Evolutionary conservation across 2,888 invertebrate genomes (phyloP).

Genomic region (Amaurobius ferox): DNA sequence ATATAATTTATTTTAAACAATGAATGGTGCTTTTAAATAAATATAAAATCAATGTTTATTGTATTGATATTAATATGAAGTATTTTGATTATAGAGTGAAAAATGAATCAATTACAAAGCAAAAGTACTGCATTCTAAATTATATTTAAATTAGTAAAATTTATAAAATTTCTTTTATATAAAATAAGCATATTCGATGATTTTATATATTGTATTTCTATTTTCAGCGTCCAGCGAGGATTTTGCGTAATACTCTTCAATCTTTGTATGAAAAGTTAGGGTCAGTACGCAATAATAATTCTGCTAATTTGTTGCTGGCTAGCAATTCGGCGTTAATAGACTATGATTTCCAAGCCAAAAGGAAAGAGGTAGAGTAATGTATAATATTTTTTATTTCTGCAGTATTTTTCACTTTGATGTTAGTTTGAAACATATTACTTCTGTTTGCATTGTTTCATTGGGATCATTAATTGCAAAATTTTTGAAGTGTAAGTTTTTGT

Average conservation of each 20-base stretch:
- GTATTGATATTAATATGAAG: too few relatives aligned
- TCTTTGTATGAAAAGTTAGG: slow-evolving; percentile 81
- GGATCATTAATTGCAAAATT: background rate
- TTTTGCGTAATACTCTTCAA: slow-evolving; percentile 87
- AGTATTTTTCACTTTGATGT: too few relatives aligned
- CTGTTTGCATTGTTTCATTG: too few relatives aligned
- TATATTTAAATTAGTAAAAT: too few relatives aligned
- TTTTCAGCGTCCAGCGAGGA: slow-evolving; percentile 83
- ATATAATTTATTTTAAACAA: too few relatives aligned
- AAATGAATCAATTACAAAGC: background rate
- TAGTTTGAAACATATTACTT: background rate
- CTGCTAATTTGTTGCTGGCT: slow-evolving; percentile 19
- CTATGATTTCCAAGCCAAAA: slow-evolving; percentile 87
- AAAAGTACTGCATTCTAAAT: background rate
- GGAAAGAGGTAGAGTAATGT: slow-evolving; percentile 85
- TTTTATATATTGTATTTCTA: slow-evolving; percentile 76
- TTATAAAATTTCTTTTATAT: too few relatives aligned
- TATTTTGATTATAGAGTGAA: too few relatives aligned
- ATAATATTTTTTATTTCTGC: too few relatives aligned
- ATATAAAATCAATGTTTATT: too few relatives aligned
- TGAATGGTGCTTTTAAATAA: too few relatives aligned
- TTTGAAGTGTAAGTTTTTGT: too few relatives aligned
- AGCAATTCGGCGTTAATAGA: slow-evolving; percentile 82
- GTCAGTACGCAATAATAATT: slow-evolving; percentile 18
- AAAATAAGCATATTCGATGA: background rate